Conservation (phyloP, 2,113 vertebrate genomes). For the Neodon shergylaensis region DNA sequence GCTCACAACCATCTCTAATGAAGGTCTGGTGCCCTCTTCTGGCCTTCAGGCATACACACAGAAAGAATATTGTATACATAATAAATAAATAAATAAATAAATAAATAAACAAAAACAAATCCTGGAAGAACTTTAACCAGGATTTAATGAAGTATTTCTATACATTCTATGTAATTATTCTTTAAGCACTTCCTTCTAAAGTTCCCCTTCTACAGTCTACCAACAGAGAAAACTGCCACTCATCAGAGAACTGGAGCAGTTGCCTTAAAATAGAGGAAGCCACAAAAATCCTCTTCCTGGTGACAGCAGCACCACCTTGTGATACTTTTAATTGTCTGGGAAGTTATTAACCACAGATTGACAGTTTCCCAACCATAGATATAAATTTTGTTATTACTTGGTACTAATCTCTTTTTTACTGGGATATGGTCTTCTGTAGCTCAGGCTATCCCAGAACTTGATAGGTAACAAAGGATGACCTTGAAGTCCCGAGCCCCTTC, state of each 20-base stretch:
- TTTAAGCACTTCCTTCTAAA: background rate
- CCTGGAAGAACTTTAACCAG: background rate
- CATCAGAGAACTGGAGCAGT: background rate
- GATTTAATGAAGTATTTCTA: background rate
- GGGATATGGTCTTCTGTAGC: background rate
- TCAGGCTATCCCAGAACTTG: background rate
- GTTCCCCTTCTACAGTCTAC: too few species aligned
- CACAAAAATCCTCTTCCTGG: background rate
- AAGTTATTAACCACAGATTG: background rate
- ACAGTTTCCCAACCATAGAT: background rate
- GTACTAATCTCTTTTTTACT: background rate
- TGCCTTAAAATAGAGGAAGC: background rate
- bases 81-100: too few species aligned
- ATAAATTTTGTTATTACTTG: background rate
- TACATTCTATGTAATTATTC: background rate
- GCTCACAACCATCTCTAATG: too few species aligned
- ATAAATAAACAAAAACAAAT: background rate
- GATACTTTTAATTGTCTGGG: background rate
- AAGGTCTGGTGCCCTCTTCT: too few species aligned
- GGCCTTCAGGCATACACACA: too few species aligned
- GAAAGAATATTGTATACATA: too few species aligned
- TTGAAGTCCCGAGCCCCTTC: background rate
- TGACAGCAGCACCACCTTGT: slow-evolving; percentile 18
- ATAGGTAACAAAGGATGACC: background rate
- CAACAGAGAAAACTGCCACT: background rate